phyloP scores from a whole-genome alignment of 2,888 invertebrate species.

The Rhorus exstirpatorius region DNA sequence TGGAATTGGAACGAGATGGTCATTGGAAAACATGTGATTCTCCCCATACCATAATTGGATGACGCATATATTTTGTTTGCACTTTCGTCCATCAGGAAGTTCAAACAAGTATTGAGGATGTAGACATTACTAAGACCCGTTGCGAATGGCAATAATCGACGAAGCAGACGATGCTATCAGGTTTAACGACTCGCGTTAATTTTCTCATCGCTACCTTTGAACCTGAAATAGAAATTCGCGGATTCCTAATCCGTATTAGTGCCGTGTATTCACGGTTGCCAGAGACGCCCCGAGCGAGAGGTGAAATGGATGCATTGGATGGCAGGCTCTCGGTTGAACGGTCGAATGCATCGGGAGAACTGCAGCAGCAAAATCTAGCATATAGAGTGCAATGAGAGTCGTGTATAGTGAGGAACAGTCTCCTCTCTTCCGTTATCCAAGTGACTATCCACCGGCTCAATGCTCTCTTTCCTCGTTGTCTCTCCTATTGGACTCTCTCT shows the following conservation, averaged over 20 bases:
- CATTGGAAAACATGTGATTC: too few species aligned
- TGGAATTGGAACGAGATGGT: too few species aligned
- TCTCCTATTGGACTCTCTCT: slow-evolving; percentile 51
- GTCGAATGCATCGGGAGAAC: slow-evolving; percentile 43
- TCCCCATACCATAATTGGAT: too few species aligned
- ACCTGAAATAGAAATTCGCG: slow-evolving; percentile 8
- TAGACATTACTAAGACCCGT: too few species aligned
- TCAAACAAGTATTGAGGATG: too few species aligned
- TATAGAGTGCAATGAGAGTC: slow-evolving; percentile 51
- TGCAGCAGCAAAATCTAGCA: slow-evolving; percentile 37
- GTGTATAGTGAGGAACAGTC: slow-evolving; percentile 50
- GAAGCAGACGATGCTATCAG: too few species aligned
- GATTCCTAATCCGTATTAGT: slow-evolving; percentile 13
- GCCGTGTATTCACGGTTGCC: slow-evolving; percentile 17
- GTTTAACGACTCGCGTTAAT: too few species aligned
- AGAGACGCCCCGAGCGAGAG: slow-evolving; percentile 38
- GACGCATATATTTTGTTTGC: too few species aligned
- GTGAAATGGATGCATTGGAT: slow-evolving; percentile 41
- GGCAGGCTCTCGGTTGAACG: slow-evolving; percentile 24
- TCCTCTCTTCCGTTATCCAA: slow-evolving; percentile 67
- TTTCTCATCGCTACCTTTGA: too few species aligned
- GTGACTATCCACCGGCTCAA: slow-evolving; percentile 68
- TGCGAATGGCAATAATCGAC: too few species aligned
- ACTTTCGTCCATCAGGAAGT: neutral
- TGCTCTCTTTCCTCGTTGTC: slow-evolving; percentile 32